A percentile compares a stretch with the other conserved stretches of the same genome.
Conservation (phyloP, 2,888 invertebrate genomes). For the Pherbina coryleti region DNA sequence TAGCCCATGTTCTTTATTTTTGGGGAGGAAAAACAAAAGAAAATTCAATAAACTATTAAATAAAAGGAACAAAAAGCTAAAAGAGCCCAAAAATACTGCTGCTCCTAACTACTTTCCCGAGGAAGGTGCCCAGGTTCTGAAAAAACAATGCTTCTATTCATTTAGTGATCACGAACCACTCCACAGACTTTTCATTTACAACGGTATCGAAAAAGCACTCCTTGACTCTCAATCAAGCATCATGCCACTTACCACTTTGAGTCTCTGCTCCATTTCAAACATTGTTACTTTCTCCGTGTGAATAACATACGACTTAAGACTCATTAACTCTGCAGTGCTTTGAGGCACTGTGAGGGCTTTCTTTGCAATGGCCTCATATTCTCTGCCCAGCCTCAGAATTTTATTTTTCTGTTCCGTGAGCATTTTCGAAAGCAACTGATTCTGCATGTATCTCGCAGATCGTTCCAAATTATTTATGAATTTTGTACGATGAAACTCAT, state of each 20-base stretch:
- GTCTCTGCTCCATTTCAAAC: constrained; percentile 81
- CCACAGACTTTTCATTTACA: too few relatives aligned
- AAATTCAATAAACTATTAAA: too few relatives aligned
- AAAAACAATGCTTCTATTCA: too few relatives aligned
- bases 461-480: constrained; percentile 79
- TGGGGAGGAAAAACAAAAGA: too few relatives aligned
- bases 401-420: constrained; percentile 83
- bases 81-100: too few relatives aligned
- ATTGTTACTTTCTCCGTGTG: constrained; percentile 80
- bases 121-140: too few relatives aligned
- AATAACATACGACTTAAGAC: constrained; percentile 81
- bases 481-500: constrained; percentile 85
- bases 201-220: too few relatives aligned
- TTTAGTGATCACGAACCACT: too few relatives aligned
- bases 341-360: constrained; percentile 83
- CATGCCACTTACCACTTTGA: constrained; percentile 72
- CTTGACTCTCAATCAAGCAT: background rate
- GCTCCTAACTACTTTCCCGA: too few relatives aligned
- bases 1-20: constrained; percentile 72
- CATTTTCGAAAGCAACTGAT: constrained; percentile 80
- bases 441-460: constrained; percentile 78
- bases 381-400: constrained; percentile 85
- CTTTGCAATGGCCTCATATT: constrained; percentile 86
- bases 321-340: constrained; percentile 89
- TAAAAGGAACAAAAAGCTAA: too few relatives aligned